Percentiles rank a stretch among this genome's conserved stretches.
Evolutionary conservation across 2,888 invertebrate species (phyloP).

Genomic region (Balanococcus diminutus): DNA sequence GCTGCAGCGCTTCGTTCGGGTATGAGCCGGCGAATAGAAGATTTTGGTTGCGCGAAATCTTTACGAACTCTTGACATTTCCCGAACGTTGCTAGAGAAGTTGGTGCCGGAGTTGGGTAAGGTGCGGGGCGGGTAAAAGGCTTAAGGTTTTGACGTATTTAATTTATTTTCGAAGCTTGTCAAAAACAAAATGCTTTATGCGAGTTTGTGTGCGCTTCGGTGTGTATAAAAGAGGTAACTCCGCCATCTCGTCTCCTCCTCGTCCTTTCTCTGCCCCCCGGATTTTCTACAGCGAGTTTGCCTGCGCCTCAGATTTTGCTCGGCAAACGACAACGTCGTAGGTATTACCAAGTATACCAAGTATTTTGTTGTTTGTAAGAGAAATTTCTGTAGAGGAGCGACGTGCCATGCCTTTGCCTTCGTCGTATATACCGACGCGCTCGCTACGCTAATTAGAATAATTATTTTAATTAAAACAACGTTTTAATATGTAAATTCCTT

Average conservation of each 20-base stretch:
- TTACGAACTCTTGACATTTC: constrained; percentile 52
- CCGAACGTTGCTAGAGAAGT: not conserved
- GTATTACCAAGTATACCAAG: not conserved
- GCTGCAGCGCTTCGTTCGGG: not conserved
- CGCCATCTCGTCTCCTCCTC: too few species aligned
- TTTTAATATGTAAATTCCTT: constrained; percentile 23
- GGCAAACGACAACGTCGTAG: not conserved
- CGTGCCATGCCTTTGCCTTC: not conserved
- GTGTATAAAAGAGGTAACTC: not conserved
- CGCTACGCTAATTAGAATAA: not conserved
- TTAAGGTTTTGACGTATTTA: constrained; percentile 47
- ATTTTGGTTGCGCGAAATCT: constrained; percentile 46
- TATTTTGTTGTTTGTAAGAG: not conserved
- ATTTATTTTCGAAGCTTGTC: constrained; percentile 43
- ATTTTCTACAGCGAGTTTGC: too few species aligned
- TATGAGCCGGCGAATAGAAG: not conserved
- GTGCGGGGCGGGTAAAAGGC: constrained; percentile 9
- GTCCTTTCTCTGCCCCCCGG: too few species aligned
- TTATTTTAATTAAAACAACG: constrained; percentile 26
- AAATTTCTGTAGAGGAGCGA: not conserved
- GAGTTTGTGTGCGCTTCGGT: not conserved
- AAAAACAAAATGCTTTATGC: constrained; percentile 24
- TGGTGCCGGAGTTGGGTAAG: not conserved
- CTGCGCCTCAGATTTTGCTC: not conserved
- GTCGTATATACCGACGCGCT: not conserved